Conservation (phyloP, 2,797 vertebrate genomes). For the Alosa sapidissima region DNA sequence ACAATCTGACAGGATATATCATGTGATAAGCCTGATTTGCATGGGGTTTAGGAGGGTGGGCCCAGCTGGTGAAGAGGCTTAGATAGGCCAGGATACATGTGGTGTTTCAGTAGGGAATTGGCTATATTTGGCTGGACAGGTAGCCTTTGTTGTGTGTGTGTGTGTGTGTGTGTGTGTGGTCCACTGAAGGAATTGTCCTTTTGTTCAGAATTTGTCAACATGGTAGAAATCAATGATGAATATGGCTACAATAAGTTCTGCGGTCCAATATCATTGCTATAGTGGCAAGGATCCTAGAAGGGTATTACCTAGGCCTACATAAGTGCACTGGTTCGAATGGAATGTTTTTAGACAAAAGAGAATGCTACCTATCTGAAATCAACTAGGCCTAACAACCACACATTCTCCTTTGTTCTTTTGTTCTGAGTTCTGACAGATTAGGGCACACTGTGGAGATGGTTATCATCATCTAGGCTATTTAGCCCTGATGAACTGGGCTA, state of each 20-base stretch:
- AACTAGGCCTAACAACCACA: neutral
- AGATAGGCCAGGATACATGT: neutral
- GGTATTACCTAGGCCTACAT: neutral
- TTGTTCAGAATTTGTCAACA: neutral
- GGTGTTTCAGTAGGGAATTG: neutral
- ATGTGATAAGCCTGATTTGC: conserved; percentile 28
- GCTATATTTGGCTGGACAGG: conserved; percentile 14
- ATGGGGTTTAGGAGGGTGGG: conserved; percentile 17
- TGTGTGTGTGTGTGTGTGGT: conserved; percentile 6
- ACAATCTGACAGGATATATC: conserved; percentile 5
- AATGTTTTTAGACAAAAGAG: neutral
- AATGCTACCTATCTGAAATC: neutral
- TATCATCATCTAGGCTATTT: neutral
- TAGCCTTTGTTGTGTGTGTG: neutral
- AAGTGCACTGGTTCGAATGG: neutral
- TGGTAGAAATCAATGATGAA: neutral
- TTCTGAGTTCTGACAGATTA: neutral
- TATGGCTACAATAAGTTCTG: neutral
- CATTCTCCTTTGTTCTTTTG: neutral
- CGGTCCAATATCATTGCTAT: neutral
- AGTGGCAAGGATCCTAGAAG: neutral
- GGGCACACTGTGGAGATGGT: neutral
- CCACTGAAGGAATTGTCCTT: neutral
- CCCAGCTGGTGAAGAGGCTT: neutral
- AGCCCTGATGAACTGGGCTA: neutral